These are phyloP conservation scores for Zaprionus ornatus DNA, from an alignment of 1,140 invertebrate species.

Conservation along the genomic window DNA sequence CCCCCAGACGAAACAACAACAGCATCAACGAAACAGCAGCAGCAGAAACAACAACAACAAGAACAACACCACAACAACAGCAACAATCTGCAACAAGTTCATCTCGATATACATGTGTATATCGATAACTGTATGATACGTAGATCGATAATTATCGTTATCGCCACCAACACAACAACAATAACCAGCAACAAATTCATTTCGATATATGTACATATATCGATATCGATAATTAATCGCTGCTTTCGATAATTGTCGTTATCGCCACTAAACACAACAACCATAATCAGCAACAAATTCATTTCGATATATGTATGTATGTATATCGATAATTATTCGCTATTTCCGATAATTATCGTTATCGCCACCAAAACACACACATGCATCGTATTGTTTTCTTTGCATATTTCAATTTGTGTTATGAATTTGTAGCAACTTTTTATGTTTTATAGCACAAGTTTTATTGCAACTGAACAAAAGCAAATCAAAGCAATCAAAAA, in stretches of 20 bases:
- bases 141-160: too few relatives aligned
- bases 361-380: slow-evolving; percentile 1
- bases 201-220: too few relatives aligned
- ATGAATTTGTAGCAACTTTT: slow-evolving; percentile 60
- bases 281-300: not conserved
- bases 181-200: slow-evolving; percentile 13
- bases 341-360: not conserved
- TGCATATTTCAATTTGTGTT: slow-evolving; percentile 26
- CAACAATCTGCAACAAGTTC: too few relatives aligned
- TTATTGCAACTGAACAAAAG: slow-evolving; percentile 10
- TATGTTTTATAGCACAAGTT: slow-evolving; percentile 58
- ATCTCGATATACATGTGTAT: slow-evolving; percentile 7
- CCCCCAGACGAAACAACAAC: slow-evolving; percentile 19
- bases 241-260: too few relatives aligned
- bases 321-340: not conserved
- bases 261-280: not conserved
- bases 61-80: slow-evolving; percentile 9
- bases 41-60: slow-evolving; percentile 14
- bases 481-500: not conserved
- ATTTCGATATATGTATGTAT: slow-evolving; percentile 11
- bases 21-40: slow-evolving; percentile 11
- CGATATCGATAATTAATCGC: too few relatives aligned
- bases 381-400: slow-evolving; percentile 23
- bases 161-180: slow-evolving; percentile 7
- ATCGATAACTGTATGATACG: too few relatives aligned